Percentiles rank a stretch among this genome's conserved stretches.
Conservation (phyloP, 2,797 vertebrate species). For the Myripristis murdjan region DNA sequence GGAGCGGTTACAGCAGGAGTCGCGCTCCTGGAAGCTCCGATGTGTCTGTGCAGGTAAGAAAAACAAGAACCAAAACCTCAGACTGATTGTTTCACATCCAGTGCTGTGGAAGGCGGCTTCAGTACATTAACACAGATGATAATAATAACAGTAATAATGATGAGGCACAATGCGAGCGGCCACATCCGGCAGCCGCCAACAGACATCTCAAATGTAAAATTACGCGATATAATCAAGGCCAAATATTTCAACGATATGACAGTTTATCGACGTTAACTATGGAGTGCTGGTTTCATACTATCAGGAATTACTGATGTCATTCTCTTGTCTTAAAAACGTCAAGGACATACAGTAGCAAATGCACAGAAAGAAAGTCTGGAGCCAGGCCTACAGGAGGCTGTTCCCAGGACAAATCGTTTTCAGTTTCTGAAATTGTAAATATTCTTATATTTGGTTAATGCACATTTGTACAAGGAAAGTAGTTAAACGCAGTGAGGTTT, state of each 20-base stretch:
- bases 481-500: conserved; percentile 42
- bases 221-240: conserved; percentile 29
- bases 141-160: not conserved
- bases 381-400: conserved; percentile 10
- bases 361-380: not conserved
- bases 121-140: conserved; percentile 1
- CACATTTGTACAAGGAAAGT: conserved; percentile 41
- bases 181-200: not conserved
- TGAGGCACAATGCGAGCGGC: conserved; percentile 62
- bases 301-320: conserved; percentile 7
- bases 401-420: conserved; percentile 66
- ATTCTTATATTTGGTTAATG: conserved; percentile 69
- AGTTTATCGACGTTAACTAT: not conserved
- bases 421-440: conserved; percentile 70
- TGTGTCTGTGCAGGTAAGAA: conserved; percentile 12
- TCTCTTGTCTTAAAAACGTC: not conserved
- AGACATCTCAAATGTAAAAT: conserved; percentile 10
- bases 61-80: conserved; percentile 9
- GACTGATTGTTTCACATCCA: conserved; percentile 35
- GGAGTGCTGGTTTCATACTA: conserved; percentile 51
- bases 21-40: conserved; percentile 20
- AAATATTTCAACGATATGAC: not conserved
- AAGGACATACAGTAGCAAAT: conserved; percentile 30
- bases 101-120: conserved; percentile 18
- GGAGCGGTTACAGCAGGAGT: not conserved